Evolutionary conservation across 64 coral and sea anemone species (phyloP).

Genomic region (Montipora sp.): DNA sequence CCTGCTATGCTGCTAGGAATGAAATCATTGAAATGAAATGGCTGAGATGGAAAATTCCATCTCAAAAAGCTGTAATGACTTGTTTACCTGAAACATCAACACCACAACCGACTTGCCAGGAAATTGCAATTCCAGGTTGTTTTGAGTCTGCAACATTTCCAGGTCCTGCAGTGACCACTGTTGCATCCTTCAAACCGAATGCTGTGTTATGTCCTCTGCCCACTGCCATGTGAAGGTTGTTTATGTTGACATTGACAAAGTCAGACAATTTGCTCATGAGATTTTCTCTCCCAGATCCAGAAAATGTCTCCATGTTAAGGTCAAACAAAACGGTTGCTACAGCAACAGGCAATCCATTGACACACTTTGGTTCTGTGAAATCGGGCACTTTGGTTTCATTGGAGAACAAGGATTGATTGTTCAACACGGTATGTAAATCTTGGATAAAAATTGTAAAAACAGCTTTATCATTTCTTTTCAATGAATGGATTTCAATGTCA

Average conservation of each 20-base stretch:
- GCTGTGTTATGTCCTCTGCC: slow-evolving; percentile 83
- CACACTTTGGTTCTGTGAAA: slow-evolving; percentile 48
- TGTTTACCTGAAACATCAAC: slow-evolving; percentile 68
- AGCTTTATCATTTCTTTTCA: slow-evolving; percentile 10
- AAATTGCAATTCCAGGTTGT: slow-evolving; percentile 74
- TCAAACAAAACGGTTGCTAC: slow-evolving; percentile 89
- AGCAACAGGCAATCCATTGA: slow-evolving; percentile 63
- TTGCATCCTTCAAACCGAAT: slow-evolving; percentile 64
- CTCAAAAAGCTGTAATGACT: too few relatives aligned
- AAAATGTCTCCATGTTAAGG: slow-evolving; percentile 67
- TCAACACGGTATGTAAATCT: slow-evolving; percentile 63
- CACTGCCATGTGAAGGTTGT: slow-evolving; percentile 53
- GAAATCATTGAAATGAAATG: too few relatives aligned
- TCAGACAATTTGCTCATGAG: slow-evolving; percentile 64
- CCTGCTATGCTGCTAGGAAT: too few relatives aligned
- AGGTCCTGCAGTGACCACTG: slow-evolving; percentile 82
- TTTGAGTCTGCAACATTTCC: slow-evolving; percentile 83
- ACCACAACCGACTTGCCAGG: slow-evolving; percentile 86
- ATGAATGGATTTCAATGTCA: slow-evolving; percentile 23
- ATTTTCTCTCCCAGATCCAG: slow-evolving; percentile 57
- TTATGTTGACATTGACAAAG: slow-evolving; percentile 61
- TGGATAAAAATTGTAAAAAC: slow-evolving; percentile 68
- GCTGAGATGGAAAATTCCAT: neutral
- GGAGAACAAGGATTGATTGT: slow-evolving; percentile 28
- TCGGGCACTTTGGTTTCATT: slow-evolving; percentile 80